These are phyloP conservation scores for Bombyx mandarina DNA, from an alignment of 1,140 invertebrate genomes.

Conservation along the genomic window DNA sequence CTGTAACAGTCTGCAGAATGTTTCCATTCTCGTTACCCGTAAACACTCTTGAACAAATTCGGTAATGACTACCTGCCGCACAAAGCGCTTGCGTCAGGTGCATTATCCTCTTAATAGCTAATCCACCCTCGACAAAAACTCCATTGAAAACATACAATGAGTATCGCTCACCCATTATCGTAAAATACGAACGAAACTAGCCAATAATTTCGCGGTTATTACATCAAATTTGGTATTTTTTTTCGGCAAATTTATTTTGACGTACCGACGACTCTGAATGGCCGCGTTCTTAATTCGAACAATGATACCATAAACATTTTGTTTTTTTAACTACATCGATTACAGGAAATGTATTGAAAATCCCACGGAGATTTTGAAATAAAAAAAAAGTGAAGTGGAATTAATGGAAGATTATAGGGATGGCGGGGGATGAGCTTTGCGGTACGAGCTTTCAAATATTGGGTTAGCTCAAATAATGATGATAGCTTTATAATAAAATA, in stretches of 20 bases:
- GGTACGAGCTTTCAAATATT: slow-evolving; percentile 20
- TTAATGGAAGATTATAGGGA: slow-evolving; percentile 58
- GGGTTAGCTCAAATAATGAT: slow-evolving; percentile 32
- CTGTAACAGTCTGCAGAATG: no score
- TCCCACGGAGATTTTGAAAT: slow-evolving; percentile 57
- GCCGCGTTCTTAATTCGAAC: slow-evolving; percentile 24
- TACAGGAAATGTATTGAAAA: slow-evolving; percentile 57
- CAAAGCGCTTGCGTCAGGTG: slow-evolving; percentile 46
- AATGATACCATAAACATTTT: slow-evolving; percentile 61
- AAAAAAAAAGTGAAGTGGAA: slow-evolving; percentile 53
- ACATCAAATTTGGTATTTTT: slow-evolving; percentile 1
- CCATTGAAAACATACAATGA: slow-evolving; percentile 28
- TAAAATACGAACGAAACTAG: slow-evolving; percentile 16
- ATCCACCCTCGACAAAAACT: slow-evolving; percentile 41
- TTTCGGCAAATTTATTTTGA: slow-evolving; percentile 43
- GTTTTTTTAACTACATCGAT: slow-evolving; percentile 25
- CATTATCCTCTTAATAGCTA: slow-evolving; percentile 45
- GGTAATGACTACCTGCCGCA: slow-evolving; percentile 24
- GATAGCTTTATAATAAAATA: slow-evolving; percentile 13
- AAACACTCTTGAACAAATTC: no score
- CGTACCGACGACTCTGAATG: slow-evolving; percentile 40
- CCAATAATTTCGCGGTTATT: slow-evolving; percentile 52
- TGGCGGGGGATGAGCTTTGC: slow-evolving; percentile 20
- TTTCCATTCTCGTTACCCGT: no score
- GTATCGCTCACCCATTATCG: slow-evolving; percentile 29